Conservation (phyloP, 2,113 vertebrate genomes). For the Peromyscus leucopus region DNA sequence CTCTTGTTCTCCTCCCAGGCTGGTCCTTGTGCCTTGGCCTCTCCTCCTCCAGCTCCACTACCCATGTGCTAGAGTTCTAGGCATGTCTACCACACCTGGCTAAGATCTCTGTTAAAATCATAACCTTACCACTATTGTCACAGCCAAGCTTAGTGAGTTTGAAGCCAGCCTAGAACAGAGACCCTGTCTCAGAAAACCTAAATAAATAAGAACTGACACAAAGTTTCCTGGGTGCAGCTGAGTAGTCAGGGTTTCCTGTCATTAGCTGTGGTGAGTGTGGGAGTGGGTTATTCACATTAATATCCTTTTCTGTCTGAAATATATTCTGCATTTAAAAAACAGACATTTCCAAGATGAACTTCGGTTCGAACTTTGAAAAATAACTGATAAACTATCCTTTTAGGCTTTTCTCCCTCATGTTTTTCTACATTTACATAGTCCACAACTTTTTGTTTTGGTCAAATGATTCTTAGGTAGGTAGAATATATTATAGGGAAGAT, state of each 20-base stretch:
- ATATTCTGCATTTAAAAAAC: neutral
- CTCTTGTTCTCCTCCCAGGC: neutral
- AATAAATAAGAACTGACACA: neutral
- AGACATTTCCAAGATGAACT: conserved; percentile 49
- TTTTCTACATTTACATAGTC: neutral
- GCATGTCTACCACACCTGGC: neutral
- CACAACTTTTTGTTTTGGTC: neutral
- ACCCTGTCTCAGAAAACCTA: neutral
- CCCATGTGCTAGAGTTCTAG: neutral
- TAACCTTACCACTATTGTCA: neutral
- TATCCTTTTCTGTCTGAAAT: neutral
- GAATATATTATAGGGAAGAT: neutral
- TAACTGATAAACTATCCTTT: neutral
- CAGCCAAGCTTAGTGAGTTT: neutral
- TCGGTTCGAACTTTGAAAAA: conserved; percentile 39
- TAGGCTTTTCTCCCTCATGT: neutral
- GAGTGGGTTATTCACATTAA: neutral
- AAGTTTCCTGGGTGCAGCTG: neutral
- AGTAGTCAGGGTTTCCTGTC: neutral
- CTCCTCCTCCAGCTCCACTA: neutral
- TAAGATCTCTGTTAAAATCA: conserved; percentile 1
- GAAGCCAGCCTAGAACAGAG: neutral
- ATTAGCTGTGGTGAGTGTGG: neutral
- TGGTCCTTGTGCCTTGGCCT: neutral
- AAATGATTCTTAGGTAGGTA: neutral